Evolutionary conservation across 2,113 vertebrate genomes (phyloP).

Genomic region (Prietella phreatophila): DNA sequence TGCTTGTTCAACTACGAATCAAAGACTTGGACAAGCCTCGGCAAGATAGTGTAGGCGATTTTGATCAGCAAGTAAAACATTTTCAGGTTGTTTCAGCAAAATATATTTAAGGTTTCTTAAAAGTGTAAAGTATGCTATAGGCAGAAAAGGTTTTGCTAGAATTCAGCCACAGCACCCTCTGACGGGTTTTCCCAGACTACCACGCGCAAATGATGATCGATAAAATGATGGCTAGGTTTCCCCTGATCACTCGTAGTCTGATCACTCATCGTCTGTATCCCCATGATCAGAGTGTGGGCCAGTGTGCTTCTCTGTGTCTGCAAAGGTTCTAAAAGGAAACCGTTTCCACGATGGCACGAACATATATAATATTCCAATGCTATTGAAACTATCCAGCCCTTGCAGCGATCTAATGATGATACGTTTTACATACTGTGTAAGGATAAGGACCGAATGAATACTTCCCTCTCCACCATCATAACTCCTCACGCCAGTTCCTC

Average conservation of each 20-base stretch:
- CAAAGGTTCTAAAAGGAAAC: background rate
- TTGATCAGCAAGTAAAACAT: background rate
- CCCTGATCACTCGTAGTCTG: background rate
- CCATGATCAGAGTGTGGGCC: background rate
- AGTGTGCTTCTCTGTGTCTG: background rate
- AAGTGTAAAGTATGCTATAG: background rate
- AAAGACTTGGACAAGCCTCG: too few relatives aligned
- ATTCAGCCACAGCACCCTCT: background rate
- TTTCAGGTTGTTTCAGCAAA: background rate
- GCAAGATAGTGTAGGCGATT: background rate
- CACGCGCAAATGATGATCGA: too few relatives aligned
- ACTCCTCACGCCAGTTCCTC: background rate
- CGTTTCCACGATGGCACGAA: background rate
- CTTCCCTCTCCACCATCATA: background rate
- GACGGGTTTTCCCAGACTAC: background rate
- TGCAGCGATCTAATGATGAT: background rate
- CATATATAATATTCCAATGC: background rate
- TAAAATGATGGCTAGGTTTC: background rate
- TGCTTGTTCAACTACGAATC: background rate
- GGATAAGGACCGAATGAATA: background rate
- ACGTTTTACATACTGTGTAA: background rate
- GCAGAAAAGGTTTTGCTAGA: background rate
- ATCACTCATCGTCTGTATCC: background rate
- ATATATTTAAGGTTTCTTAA: too few relatives aligned
- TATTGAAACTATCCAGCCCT: background rate